phyloP scores from a whole-genome alignment of 2,797 vertebrate genomes.

The Intellagama lesueurii region DNA sequence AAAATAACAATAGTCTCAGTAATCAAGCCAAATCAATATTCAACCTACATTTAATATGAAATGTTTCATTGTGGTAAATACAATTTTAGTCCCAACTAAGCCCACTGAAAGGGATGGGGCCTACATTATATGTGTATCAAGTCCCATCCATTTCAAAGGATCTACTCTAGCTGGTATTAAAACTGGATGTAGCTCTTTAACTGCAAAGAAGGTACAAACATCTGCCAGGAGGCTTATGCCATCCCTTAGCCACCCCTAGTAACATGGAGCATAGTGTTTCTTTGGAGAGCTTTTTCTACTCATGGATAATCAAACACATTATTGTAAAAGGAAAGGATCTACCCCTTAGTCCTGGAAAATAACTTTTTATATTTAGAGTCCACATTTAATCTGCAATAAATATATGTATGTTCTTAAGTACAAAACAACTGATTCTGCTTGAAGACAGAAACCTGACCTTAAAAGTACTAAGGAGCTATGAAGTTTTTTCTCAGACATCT shows the following conservation, averaged over 20 bases:
- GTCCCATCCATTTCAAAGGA: too few species aligned
- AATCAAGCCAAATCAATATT: constrained; percentile 21
- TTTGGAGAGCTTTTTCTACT: not conserved
- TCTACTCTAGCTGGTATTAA: not conserved
- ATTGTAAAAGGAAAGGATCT: constrained; percentile 40
- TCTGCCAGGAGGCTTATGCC: constrained; percentile 17
- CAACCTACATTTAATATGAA: constrained; percentile 35
- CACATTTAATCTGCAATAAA: not conserved
- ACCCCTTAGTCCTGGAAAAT: not conserved
- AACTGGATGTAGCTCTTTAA: not conserved
- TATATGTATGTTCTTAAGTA: not conserved
- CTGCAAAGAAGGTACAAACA: constrained; percentile 31
- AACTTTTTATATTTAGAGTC: not conserved
- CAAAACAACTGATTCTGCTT: constrained; percentile 21
- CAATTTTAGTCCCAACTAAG: too few species aligned
- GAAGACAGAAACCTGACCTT: not conserved
- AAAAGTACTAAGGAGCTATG: constrained; percentile 15
- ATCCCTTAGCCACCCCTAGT: constrained; percentile 1
- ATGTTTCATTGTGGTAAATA: not conserved
- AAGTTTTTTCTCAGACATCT: constrained; percentile 13
- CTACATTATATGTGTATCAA: not conserved
- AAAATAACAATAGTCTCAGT: constrained; percentile 3
- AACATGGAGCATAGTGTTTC: constrained; percentile 14
- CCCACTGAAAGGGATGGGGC: too few species aligned
- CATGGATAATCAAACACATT: constrained; percentile 14